These are phyloP conservation scores for Ascaphus truei DNA, from an alignment of 2,113 vertebrate genomes.

Conservation along the genomic window DNA sequence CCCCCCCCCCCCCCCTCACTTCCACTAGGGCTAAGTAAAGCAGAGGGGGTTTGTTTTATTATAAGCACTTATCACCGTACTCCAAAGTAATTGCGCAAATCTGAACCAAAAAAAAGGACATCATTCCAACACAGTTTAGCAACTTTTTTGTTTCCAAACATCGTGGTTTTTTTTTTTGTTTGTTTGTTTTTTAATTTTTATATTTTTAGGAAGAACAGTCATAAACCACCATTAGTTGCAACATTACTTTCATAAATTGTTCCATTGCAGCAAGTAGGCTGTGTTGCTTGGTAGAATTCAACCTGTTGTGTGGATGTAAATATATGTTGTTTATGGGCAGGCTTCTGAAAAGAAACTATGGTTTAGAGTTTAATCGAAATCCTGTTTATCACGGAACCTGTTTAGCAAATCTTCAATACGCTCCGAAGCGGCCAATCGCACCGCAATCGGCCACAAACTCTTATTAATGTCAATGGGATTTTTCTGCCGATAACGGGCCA, in stretches of 20 bases:
- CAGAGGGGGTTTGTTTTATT: too few relatives aligned
- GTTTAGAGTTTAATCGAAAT: slow-evolving; percentile 45
- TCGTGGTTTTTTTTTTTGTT: slow-evolving; percentile 37
- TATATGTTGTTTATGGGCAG: slow-evolving; percentile 57
- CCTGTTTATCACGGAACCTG: too few relatives aligned
- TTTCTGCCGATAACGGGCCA: too few relatives aligned
- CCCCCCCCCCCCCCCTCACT: too few relatives aligned
- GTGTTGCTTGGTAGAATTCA: slow-evolving; percentile 62
- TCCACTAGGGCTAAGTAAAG: too few relatives aligned
- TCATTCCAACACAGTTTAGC: slow-evolving; percentile 49
- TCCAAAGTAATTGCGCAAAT: slow-evolving; percentile 51
- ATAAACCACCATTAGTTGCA: slow-evolving; percentile 72
- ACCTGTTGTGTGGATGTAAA: slow-evolving; percentile 55
- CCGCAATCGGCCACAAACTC: too few relatives aligned
- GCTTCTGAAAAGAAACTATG: slow-evolving; percentile 58
- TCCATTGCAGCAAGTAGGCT: slow-evolving; percentile 67
- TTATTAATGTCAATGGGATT: too few relatives aligned
- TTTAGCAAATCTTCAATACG: too few relatives aligned
- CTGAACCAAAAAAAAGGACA: slow-evolving; percentile 64
- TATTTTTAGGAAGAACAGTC: slow-evolving; percentile 69
- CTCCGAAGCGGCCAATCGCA: too few relatives aligned
- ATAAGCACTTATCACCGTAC: slow-evolving; percentile 26
- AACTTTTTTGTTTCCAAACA: too few relatives aligned
- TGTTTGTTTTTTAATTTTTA: slow-evolving; percentile 47
- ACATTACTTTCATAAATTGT: slow-evolving; percentile 71